phyloP scores from a whole-genome alignment of 2,888 invertebrate species.

The Altica lythri region DNA sequence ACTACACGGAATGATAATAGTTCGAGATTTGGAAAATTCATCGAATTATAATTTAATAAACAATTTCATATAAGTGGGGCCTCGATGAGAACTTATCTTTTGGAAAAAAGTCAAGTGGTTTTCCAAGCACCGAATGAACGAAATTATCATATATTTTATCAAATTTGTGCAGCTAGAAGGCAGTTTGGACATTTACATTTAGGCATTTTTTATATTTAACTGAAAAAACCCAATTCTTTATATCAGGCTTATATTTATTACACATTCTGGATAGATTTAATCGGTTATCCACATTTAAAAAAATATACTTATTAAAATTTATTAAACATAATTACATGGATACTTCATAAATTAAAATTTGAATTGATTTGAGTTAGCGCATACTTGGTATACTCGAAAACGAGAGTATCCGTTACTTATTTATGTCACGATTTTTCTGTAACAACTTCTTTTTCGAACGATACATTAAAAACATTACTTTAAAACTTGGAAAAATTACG shows the following conservation, averaged over 20 bases:
- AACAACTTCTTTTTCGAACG: not conserved
- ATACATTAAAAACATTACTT: no score
- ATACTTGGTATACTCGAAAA: not conserved
- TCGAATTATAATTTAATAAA: conserved; percentile 89
- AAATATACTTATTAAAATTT: no score
- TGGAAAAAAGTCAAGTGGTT: conserved; percentile 96
- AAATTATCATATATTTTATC: conserved; percentile 99
- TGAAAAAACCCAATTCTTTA: not conserved
- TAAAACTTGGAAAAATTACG: no score
- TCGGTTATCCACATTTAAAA: no score
- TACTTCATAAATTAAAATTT: not conserved
- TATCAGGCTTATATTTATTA: no score
- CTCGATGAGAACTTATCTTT: conserved; percentile 94
- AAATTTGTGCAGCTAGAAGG: conserved; percentile 83
- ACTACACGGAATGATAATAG: conserved; percentile 98
- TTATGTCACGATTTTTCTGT: not conserved
- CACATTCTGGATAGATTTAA: no score
- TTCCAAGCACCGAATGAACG: conserved; percentile 92
- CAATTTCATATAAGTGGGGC: conserved; percentile 88
- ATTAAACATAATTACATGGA: no score
- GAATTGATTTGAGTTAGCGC: not conserved
- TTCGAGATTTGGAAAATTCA: conserved; percentile 95
- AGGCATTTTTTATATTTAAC: no score
- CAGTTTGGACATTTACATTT: conserved; percentile 72
- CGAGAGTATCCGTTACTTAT: not conserved